Percentiles rank a stretch among this genome's conserved stretches.
phyloP scores from a whole-genome alignment of 2,888 invertebrate species.

The Brachyopa scutellaris region DNA sequence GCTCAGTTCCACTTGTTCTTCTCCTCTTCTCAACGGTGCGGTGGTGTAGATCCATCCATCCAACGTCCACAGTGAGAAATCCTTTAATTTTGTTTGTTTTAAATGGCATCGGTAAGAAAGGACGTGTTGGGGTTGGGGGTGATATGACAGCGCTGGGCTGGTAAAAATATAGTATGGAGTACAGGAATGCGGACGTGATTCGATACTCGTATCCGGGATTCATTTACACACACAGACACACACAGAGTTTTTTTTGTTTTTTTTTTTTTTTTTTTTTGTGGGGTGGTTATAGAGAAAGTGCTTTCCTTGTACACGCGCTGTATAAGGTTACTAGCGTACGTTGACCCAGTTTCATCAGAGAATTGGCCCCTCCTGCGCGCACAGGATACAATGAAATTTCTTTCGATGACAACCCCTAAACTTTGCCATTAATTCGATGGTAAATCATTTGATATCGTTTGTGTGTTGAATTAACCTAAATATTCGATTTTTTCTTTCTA shows the following conservation, averaged over 20 bases:
- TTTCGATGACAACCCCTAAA: constrained; percentile 33
- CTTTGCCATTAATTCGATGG: constrained; percentile 22
- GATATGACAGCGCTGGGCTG: background rate
- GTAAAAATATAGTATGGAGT: constrained; percentile 33
- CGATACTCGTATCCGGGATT: constrained; percentile 69
- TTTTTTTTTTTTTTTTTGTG: constrained; percentile 20
- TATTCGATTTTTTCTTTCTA: constrained; percentile 9
- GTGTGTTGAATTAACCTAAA: constrained; percentile 55
- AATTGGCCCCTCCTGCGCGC: constrained; percentile 36
- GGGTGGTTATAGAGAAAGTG: constrained; percentile 71
- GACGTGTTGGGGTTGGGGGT: constrained; percentile 9
- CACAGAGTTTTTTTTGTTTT: constrained; percentile 3
- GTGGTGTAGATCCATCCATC: background rate
- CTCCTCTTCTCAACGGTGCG: constrained; percentile 20
- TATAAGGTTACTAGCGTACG: constrained; percentile 67
- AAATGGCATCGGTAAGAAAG: constrained; percentile 8
- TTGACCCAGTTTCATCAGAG: constrained; percentile 56
- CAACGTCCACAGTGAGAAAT: constrained; percentile 38
- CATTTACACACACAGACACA: constrained; percentile 27
- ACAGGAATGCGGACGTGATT: constrained; percentile 70
- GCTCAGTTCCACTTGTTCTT: constrained; percentile 46
- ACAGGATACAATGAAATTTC: constrained; percentile 25
- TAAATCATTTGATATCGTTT: constrained; percentile 35
- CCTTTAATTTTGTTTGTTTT: constrained; percentile 40
- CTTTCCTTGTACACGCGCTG: constrained; percentile 70